Percentiles rank a stretch among this genome's conserved stretches.
These are phyloP conservation scores for Trachelus stipa DNA, from an alignment of 2,888 invertebrate species.

Conservation along the genomic window DNA sequence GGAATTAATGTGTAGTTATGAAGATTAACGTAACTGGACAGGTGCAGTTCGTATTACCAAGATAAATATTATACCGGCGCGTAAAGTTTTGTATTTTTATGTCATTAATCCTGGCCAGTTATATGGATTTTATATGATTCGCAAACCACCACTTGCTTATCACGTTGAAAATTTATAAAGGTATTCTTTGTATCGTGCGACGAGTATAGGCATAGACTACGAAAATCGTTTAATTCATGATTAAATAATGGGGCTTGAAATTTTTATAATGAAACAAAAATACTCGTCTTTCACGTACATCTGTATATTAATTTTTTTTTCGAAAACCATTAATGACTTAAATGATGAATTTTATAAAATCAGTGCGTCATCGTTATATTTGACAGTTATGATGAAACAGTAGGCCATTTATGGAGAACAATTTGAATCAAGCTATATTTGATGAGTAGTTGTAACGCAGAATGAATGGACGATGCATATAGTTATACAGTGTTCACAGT, in stretches of 20 bases:
- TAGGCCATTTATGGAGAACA: background rate
- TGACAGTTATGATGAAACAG: background rate
- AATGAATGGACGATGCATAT: background rate
- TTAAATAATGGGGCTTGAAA: background rate
- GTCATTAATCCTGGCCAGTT: background rate
- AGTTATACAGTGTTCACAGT: background rate
- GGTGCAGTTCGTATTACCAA: background rate
- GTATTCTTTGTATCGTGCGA: background rate
- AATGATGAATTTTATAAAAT: too few species aligned
- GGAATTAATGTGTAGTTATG: background rate
- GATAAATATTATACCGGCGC: background rate
- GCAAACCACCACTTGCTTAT: background rate
- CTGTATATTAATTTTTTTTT: too few species aligned
- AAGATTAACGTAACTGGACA: background rate
- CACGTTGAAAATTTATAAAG: background rate
- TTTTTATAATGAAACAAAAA: background rate
- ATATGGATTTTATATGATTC: background rate
- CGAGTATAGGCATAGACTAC: background rate
- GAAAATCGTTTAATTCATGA: background rate
- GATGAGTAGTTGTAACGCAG: background rate
- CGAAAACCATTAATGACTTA: too few species aligned
- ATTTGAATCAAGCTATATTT: background rate
- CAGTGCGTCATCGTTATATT: background rate
- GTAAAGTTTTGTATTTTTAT: background rate
- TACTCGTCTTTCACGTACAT: too few species aligned